Conservation (phyloP, 23 tunicate genomes). For the Corella eumyota region DNA sequence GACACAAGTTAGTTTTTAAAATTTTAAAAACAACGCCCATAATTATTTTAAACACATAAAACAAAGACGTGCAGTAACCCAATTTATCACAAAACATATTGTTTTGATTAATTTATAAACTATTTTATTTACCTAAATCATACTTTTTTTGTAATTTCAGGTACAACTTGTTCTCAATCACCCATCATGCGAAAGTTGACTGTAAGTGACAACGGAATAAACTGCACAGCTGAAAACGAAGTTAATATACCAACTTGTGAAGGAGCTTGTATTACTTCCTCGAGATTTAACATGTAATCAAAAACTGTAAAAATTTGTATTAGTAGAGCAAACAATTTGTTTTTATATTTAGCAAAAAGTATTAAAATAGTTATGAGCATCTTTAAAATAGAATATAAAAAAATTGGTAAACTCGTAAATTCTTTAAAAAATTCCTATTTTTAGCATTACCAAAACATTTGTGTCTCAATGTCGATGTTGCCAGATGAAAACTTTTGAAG, state of each 20-base stretch:
- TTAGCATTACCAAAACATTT: not conserved
- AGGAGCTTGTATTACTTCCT: constrained; percentile 22
- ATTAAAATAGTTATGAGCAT: not conserved
- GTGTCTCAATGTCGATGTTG: constrained; percentile 17
- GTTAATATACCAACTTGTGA: constrained; percentile 15
- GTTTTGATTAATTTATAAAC: too few species aligned
- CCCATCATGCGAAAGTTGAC: too few species aligned
- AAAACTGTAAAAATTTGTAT: not conserved
- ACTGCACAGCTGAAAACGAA: not conserved
- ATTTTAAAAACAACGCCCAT: too few species aligned
- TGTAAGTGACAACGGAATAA: too few species aligned
- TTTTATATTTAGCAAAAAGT: too few species aligned
- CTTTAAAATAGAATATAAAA: not conserved
- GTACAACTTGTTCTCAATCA: too few species aligned
- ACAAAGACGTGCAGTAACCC: too few species aligned
- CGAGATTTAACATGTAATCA: constrained; percentile 12
- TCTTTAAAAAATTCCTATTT: not conserved
- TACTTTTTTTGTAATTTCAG: too few species aligned
- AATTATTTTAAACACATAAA: too few species aligned
- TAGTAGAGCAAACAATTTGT: not conserved
- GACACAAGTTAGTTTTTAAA: too few species aligned
- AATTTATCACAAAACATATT: too few species aligned
- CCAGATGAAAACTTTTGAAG: not conserved
- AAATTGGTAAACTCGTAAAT: not conserved
- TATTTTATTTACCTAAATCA: too few species aligned